Conservation (phyloP, 2,888 invertebrate genomes). For the Steinernema scapterisci region DNA sequence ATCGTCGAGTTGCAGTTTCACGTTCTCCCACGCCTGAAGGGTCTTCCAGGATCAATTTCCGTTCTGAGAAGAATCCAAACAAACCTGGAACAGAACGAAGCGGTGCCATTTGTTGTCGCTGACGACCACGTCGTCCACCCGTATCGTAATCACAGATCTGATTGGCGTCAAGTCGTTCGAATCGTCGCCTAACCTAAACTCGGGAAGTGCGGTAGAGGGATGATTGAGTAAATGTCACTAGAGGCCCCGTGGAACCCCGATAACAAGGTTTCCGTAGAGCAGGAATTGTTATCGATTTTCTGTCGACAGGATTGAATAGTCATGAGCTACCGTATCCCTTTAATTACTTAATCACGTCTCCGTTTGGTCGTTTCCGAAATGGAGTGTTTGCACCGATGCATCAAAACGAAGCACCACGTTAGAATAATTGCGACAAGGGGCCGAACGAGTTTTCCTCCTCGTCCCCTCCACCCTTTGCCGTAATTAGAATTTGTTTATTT, state of each 20-base stretch:
- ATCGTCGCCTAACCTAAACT: constrained; percentile 59
- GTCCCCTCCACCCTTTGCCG: background rate
- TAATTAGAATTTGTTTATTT: constrained; percentile 14
- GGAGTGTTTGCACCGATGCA: background rate
- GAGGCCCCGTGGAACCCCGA: background rate
- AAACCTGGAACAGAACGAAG: constrained; percentile 76
- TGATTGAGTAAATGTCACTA: background rate
- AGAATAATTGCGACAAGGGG: background rate
- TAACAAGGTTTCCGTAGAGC: too few relatives aligned
- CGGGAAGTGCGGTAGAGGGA: background rate
- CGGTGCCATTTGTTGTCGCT: constrained; percentile 93
- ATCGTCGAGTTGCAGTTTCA: constrained; percentile 65
- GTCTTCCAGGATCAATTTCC: background rate
- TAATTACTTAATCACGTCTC: too few relatives aligned
- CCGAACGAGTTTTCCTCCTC: background rate
- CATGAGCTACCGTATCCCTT: too few relatives aligned
- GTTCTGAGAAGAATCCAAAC: background rate
- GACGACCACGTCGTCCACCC: constrained; percentile 72
- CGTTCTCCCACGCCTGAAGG: constrained; percentile 65
- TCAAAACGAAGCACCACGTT: background rate
- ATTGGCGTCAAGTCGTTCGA: constrained; percentile 51
- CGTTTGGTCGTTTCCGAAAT: background rate
- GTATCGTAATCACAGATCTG: constrained; percentile 59
- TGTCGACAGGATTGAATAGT: too few relatives aligned
- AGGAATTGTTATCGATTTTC: too few relatives aligned